phyloP scores from a whole-genome alignment of 2,797 vertebrate genomes.

The Neosilurus hyrtlii region DNA sequence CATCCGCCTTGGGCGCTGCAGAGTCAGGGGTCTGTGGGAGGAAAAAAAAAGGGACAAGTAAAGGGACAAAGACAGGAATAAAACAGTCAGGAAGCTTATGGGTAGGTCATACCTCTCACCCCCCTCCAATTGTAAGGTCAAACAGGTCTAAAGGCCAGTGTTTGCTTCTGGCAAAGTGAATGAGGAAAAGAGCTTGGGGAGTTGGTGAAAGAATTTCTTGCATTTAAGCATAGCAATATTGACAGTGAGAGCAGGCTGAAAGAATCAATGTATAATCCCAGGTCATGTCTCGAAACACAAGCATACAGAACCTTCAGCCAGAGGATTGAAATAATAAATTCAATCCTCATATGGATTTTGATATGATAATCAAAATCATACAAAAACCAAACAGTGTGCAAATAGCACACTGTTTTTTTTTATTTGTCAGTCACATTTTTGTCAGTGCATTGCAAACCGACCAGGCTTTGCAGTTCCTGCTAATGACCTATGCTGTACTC shows the following conservation, averaged over 20 bases:
- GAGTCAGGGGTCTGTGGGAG: slow-evolving; percentile 40
- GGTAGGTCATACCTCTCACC: slow-evolving; percentile 7
- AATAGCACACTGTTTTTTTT: slow-evolving; percentile 10
- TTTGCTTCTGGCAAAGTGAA: neutral
- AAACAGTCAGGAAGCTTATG: slow-evolving; percentile 10
- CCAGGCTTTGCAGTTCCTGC: neutral
- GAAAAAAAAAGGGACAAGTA: slow-evolving; percentile 19
- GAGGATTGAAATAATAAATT: neutral
- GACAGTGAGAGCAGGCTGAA: slow-evolving; percentile 51
- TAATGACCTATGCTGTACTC: neutral
- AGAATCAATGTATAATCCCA: slow-evolving; percentile 39
- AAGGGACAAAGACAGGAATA: slow-evolving; percentile 30
- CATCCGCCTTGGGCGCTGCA: slow-evolving; percentile 36
- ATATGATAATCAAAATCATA: neutral
- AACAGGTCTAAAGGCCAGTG: neutral
- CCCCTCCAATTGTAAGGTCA: slow-evolving; percentile 9
- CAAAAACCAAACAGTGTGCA: slow-evolving; percentile 28
- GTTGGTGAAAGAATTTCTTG: slow-evolving; percentile 2
- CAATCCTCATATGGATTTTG: neutral
- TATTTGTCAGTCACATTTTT: neutral
- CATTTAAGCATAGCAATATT: slow-evolving; percentile 67
- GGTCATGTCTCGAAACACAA: slow-evolving; percentile 18
- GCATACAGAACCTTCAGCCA: neutral
- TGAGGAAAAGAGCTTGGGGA: slow-evolving; percentile 12
- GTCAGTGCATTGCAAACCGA: slow-evolving; percentile 18